These are phyloP conservation scores for Meandrina meandrites DNA, from an alignment of 92 coral and sea anemone genomes.

Conservation along the genomic window DNA sequence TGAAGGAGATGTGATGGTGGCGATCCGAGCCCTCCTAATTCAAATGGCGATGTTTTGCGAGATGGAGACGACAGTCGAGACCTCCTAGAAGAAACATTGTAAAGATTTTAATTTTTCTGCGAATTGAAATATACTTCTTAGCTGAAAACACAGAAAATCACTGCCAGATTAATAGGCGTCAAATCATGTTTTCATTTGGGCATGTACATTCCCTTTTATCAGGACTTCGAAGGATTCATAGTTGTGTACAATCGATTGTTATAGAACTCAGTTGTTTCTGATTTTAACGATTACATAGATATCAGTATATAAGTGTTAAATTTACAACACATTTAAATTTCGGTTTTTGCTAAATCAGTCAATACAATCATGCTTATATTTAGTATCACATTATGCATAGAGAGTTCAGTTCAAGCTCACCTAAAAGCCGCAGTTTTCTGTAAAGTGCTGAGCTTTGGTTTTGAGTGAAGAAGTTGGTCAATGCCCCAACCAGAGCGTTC, in stretches of 20 bases:
- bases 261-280: neutral
- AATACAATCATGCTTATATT: neutral
- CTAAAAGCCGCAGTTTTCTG: no score
- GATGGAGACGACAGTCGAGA: slow-evolving; percentile 46
- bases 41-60: slow-evolving; percentile 37
- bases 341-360: neutral
- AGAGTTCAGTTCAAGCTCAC: neutral
- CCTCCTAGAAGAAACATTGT: slow-evolving; percentile 23
- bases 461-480: slow-evolving; percentile 22
- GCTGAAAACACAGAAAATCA: slow-evolving; percentile 8
- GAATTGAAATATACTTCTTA: neutral
- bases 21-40: slow-evolving; percentile 36
- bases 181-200: neutral
- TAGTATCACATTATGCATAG: neutral
- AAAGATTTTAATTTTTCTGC: neutral
- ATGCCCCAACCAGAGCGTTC: slow-evolving; percentile 38
- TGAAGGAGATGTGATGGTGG: slow-evolving; percentile 36
- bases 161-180: neutral
- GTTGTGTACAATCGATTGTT: neutral
- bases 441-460: no score
- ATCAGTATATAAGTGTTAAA: neutral
- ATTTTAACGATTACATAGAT: neutral
- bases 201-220: neutral
- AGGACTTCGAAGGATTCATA: neutral
- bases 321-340: neutral